These are phyloP conservation scores for Leptoclinus maculatus DNA, from an alignment of 2,797 vertebrate species.

Conservation along the genomic window DNA sequence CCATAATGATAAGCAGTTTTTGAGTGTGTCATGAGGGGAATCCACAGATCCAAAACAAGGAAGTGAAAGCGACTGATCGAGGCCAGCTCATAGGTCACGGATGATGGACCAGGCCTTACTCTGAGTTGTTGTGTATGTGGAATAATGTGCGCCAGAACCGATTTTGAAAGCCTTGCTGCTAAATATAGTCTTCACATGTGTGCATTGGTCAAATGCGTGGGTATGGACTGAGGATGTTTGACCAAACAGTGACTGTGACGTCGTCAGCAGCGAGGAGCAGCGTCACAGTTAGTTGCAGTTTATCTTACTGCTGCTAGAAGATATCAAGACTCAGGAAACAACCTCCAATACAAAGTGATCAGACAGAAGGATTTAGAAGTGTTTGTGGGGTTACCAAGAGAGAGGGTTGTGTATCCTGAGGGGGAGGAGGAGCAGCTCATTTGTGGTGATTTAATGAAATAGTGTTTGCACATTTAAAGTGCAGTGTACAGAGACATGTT, in stretches of 20 bases:
- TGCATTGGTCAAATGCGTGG: conserved; percentile 18
- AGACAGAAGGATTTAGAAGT: too few relatives aligned
- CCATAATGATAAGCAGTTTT: conserved; percentile 2
- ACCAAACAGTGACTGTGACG: background rate
- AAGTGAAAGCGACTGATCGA: conserved; percentile 55
- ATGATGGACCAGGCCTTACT: conserved; percentile 9
- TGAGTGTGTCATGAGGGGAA: conserved; percentile 46
- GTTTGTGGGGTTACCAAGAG: too few relatives aligned
- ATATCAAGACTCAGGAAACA: background rate
- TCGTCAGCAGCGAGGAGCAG: background rate
- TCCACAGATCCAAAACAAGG: conserved; percentile 47
- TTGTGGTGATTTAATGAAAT: background rate
- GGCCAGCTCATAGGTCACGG: conserved; percentile 51
- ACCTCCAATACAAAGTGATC: background rate
- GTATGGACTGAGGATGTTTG: background rate
- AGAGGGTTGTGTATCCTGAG: too few relatives aligned
- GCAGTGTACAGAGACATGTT: too few relatives aligned
- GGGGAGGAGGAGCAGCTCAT: background rate
- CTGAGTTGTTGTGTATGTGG: conserved; percentile 20
- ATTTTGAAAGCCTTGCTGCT: conserved; percentile 39
- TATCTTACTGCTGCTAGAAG: background rate
- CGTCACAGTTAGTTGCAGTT: background rate
- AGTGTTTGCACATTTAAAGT: background rate
- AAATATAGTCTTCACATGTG: conserved; percentile 14
- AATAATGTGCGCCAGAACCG: background rate